Evolutionary conservation across 1,140 invertebrate genomes (phyloP), one percentile per base, ranked within the genome.

Genomic region (Cotesia chilonis): DNA sequence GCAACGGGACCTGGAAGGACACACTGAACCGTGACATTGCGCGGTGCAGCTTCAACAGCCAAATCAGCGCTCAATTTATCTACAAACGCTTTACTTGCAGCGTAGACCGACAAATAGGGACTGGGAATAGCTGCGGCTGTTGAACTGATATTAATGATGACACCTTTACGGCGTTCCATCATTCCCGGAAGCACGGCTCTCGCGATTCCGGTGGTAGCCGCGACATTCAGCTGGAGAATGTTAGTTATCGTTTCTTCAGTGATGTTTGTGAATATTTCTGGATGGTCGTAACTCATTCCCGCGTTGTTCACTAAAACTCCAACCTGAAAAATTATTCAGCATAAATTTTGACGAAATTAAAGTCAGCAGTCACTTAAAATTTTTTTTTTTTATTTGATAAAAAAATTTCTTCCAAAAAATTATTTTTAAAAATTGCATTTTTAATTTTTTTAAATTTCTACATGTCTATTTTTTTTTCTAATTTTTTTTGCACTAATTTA

Each of bases 241-340:
- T 74, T 76, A 0, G 80, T 77, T 0, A 87, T 76, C 0, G 79
- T 78, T 41, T 86, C 84, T 78, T 94, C 89, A 5, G 90, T 88
- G 1, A 94, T 81, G 12, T 93, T 89, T 1, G 93, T 85, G 82
- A 96, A 95, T 78, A 94, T 93, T 80, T 96, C 94, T 0, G 97
- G 97, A 84, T 95, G 91, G 0, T 91, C 88, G 84, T 98, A 98
- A 67, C 94, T 95, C 73, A 96, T 92, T 3, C 97, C 98, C 0
- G 98, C 97, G 88, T 99, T 99, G 84, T 99, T 99, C 4, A 99
- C 91, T 7, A 99, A 88, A 14, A 97, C 92, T 0, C 95, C 96
- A 72, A 98, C 92, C 86, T 87, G 37, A n/a, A 78, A 75, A 14
- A 4, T 55, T 67, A 70, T 17, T 51, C 7, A 41, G 10, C 17